Conservation (phyloP, 2,113 vertebrate species). For the Rhabdornis inornatus region DNA sequence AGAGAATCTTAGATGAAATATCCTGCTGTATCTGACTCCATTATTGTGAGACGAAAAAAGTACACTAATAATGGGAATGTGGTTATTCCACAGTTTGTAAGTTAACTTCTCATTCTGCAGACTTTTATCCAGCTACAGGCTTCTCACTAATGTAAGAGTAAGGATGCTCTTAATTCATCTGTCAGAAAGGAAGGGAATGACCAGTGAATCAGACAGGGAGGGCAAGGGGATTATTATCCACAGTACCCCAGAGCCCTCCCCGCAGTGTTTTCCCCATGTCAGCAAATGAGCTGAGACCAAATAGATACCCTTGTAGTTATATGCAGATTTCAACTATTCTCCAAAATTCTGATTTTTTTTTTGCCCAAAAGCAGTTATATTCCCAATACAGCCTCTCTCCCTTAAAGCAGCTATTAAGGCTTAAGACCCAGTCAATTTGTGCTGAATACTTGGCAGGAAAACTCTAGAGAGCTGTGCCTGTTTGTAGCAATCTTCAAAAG, state of each 20-base stretch:
- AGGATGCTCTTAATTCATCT: background rate
- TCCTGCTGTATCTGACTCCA: background rate
- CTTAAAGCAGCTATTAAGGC: background rate
- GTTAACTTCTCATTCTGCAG: background rate
- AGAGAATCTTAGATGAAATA: background rate
- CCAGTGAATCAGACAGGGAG: background rate
- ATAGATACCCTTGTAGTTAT: background rate
- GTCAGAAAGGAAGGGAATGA: background rate
- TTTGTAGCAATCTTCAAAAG: slow-evolving; percentile 22
- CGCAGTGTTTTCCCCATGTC: background rate
- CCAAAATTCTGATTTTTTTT: background rate
- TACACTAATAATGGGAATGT: background rate
- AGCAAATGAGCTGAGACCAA: background rate
- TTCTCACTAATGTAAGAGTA: background rate
- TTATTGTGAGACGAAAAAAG: background rate
- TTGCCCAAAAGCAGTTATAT: background rate
- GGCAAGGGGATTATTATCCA: background rate
- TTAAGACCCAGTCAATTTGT: background rate
- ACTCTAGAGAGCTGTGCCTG: background rate
- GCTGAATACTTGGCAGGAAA: background rate
- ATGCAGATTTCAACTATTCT: background rate
- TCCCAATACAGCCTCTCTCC: background rate
- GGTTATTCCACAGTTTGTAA: background rate
- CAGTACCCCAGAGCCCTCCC: background rate
- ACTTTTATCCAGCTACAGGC: background rate